Percentiles rank a stretch among this genome's conserved stretches.
Conservation (phyloP, 1,140 invertebrate species). For the Pogonus chalceus region DNA sequence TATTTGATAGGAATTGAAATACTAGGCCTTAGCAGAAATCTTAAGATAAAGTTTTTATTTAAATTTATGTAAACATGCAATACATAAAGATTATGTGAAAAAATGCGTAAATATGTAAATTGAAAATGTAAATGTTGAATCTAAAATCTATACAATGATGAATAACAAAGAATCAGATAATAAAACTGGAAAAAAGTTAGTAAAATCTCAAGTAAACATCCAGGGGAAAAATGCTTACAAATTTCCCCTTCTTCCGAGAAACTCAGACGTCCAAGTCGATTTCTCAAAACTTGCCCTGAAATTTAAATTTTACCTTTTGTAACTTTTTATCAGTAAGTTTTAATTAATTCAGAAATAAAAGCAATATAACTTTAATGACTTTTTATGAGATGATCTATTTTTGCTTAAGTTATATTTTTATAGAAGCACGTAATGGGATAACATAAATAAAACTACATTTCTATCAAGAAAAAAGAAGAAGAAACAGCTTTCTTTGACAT, state of each 20-base stretch:
- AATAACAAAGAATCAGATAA: neutral
- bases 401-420: too few relatives aligned
- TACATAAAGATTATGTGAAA: neutral
- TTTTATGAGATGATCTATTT: too few relatives aligned
- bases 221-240: conserved; percentile 36
- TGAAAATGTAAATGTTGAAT: neutral
- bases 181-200: neutral
- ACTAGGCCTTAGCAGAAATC: too few relatives aligned
- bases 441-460: too few relatives aligned
- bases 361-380: too few relatives aligned
- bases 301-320: conserved; percentile 8
- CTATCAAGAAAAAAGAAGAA: too few relatives aligned
- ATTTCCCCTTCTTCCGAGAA: conserved; percentile 47
- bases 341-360: too few relatives aligned
- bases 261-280: conserved; percentile 42
- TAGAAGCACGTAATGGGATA: too few relatives aligned
- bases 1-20: too few relatives aligned
- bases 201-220: neutral
- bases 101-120: neutral
- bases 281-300: conserved; percentile 33
- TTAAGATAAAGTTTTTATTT: too few relatives aligned
- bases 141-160: neutral
- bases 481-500: too few relatives aligned
- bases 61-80: too few relatives aligned
- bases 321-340: neutral